Conservation (phyloP, 2,113 vertebrate species). For the Halcyon senegalensis region DNA sequence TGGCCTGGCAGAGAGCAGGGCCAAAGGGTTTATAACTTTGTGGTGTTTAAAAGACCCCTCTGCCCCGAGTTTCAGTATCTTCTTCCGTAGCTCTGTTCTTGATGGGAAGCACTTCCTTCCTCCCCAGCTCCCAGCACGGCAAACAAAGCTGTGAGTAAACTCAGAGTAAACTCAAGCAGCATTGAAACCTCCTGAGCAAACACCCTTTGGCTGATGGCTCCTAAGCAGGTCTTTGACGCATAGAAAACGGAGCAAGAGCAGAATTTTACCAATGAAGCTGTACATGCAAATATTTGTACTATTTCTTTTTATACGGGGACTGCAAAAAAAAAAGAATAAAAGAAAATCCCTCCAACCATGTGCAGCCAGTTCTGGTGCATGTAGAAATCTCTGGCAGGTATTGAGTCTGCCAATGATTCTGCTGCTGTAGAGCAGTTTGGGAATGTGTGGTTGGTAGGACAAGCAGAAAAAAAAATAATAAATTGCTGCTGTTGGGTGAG, state of each 20-base stretch:
- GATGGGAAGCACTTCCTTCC: accelerated
- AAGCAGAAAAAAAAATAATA: background rate
- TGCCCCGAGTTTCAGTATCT: accelerated
- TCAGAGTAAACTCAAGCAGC: background rate
- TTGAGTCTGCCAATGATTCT: background rate
- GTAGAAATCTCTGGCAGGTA: background rate
- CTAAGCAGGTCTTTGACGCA: background rate
- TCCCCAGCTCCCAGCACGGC: background rate
- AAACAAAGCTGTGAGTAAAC: background rate
- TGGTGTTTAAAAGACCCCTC: background rate
- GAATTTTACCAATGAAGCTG: background rate
- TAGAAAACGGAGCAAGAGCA: background rate
- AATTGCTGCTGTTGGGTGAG: background rate
- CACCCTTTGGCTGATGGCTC: background rate
- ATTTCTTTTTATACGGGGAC: background rate
- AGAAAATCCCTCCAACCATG: background rate
- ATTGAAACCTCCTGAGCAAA: background rate
- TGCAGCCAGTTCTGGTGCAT: background rate
- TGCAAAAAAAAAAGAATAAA: background rate
- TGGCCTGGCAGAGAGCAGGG: background rate
- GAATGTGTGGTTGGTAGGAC: background rate
- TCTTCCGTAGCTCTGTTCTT: background rate
- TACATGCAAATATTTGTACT: background rate
- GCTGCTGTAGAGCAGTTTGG: background rate
- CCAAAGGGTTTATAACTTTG: background rate